These are phyloP conservation scores for Aurelia aurita DNA, from an alignment of 30 jellyfish, hydroid and myxozoan species.

Conservation along the genomic window DNA sequence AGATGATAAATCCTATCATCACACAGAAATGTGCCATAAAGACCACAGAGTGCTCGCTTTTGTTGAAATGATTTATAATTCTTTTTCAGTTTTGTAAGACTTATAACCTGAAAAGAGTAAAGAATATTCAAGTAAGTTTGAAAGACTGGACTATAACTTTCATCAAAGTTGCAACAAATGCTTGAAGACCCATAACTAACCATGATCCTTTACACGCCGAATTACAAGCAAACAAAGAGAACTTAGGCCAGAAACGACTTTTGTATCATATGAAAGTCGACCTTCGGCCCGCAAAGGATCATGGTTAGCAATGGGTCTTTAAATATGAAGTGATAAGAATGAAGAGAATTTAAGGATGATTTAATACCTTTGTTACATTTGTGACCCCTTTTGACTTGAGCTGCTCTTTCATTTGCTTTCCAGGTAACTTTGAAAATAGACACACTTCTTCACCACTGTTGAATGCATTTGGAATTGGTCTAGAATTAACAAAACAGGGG, in stretches of 20 bases:
- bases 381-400: conserved; percentile 76
- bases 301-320: too few species aligned
- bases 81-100: conserved; percentile 85
- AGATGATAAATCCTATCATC: conserved; percentile 81
- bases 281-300: too few species aligned
- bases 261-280: too few species aligned
- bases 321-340: too few species aligned
- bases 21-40: conserved; percentile 81
- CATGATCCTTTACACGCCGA: too few species aligned
- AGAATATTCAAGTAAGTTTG: not conserved
- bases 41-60: conserved; percentile 74
- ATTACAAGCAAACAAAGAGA: too few species aligned
- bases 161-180: not conserved
- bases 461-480: conserved; percentile 79
- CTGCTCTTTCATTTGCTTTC: conserved; percentile 75
- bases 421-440: conserved; percentile 83
- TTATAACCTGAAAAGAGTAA: conserved; percentile 74
- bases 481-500: not conserved
- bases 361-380: conserved; percentile 70
- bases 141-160: not conserved
- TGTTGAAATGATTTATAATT: conserved; percentile 81
- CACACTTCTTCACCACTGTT: conserved; percentile 79
- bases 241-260: too few species aligned
- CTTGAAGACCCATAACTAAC: too few species aligned
- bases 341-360: not conserved